phyloP scores from a whole-genome alignment of 2,888 invertebrate species.

The Nipponacmea schrenckii region DNA sequence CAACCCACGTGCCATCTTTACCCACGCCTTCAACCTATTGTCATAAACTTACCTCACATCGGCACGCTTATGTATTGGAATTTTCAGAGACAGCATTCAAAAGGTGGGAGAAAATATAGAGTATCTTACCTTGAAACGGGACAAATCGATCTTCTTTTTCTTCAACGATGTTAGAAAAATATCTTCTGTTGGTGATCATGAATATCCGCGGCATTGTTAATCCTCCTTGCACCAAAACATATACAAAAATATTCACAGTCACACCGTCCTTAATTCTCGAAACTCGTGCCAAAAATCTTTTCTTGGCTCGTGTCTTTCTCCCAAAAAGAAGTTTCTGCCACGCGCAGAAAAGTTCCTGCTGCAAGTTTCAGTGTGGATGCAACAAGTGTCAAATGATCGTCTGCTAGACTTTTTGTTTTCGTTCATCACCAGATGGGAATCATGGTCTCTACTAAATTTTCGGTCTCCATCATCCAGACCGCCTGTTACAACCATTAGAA shows the following conservation, averaged over 20 bases:
- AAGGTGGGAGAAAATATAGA: too few relatives aligned
- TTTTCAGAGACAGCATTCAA: too few relatives aligned
- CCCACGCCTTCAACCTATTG: too few relatives aligned
- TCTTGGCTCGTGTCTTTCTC: not conserved
- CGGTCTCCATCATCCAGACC: not conserved
- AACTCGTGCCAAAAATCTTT: not conserved
- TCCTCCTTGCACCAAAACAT: constrained; percentile 8
- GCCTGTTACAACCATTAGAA: constrained; percentile 7
- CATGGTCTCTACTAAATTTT: not conserved
- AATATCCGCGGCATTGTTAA: constrained; percentile 75
- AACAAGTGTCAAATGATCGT: constrained; percentile 22
- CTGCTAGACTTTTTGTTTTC: constrained; percentile 17
- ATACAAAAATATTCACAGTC: not conserved
- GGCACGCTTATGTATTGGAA: too few relatives aligned
- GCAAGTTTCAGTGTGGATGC: constrained; percentile 8
- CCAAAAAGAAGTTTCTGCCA: not conserved
- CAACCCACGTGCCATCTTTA: too few relatives aligned
- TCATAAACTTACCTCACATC: too few relatives aligned
- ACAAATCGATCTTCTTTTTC: constrained; percentile 11
- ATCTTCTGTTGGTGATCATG: constrained; percentile 75
- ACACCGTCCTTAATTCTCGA: not conserved
- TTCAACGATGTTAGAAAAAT: constrained; percentile 44
- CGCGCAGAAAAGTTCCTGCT: not conserved
- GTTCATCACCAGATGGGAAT: constrained; percentile 15
- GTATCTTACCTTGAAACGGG: constrained; percentile 15